Base-by-base conservation (phyloP, 2,888 invertebrate species). In the Pseudococcus longispinus region DNA sequence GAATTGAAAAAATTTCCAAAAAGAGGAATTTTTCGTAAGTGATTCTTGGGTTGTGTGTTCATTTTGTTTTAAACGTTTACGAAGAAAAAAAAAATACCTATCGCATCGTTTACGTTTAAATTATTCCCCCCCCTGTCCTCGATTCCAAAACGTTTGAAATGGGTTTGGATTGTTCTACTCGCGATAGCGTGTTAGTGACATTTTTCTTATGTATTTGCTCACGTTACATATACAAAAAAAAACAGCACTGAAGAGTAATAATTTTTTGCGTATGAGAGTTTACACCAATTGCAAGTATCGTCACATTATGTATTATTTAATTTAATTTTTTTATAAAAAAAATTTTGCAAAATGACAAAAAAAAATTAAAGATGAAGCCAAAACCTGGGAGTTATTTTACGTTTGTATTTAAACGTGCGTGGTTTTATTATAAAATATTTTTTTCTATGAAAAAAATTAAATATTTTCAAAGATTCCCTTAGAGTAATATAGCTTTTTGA, bases 401-500 rank as follows among this genome's bases (percentile, higher is more conserved):
- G 60, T 60, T 60, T 60, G 60, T 60, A 60, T 23, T 23, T 6
- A 60, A 23, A 13, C 1, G 60, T 23, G 1, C 6, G 60, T 60
- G 60, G 23, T 60, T 60, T 60, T 60, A 60, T 23, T 60, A 60
- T 60, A 13, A 6, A 37, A 46, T 46, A n/a, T 60, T 60, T 60
- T 55, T 55, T 55, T 55, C 55, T 55, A 20, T 55, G 55, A 55
- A 55, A 55, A 55, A 55, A 55, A 11, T 51, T 20, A 2, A 20
- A 11, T 9, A 55, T 70, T 26, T 65, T 29, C 65, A 70, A 29
- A 70, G 26, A 42, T 80, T 80, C 42, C 77, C 77, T 42, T 37
- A 42, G n/a, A 80, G 77, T 80, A 42, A 80, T 20, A 11, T 80
- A 80, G 77, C 77, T 80, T 80, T 70, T 42, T 26, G 77, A 77